Percentiles rank a stretch among this genome's conserved stretches.
These are phyloP conservation scores for Meloidogyne chitwoodi DNA, from an alignment of 1,140 invertebrate species.

Conservation along the genomic window DNA sequence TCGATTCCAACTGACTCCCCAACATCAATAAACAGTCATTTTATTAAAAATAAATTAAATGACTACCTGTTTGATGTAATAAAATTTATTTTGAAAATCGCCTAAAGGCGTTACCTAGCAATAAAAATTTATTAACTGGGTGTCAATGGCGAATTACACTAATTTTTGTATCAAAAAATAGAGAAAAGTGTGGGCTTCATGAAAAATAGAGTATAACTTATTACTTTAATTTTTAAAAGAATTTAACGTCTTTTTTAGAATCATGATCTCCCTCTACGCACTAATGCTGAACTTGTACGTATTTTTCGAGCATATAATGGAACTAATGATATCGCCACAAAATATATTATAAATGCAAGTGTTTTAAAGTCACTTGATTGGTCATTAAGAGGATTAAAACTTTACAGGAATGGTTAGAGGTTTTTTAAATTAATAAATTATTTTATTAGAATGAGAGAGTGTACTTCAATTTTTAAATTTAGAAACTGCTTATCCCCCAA, in stretches of 20 bases:
- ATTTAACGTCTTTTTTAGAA: slow-evolving; percentile 31
- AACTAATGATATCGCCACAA: slow-evolving; percentile 35
- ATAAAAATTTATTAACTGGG: neutral
- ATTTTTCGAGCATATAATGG: slow-evolving; percentile 31
- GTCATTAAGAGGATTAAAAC: slow-evolving; percentile 23
- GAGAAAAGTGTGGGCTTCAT: too few relatives aligned
- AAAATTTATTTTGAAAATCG: neutral
- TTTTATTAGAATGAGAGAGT: neutral
- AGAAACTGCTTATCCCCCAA: neutral
- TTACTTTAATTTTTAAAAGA: too few relatives aligned
- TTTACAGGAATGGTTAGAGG: slow-evolving; percentile 34
- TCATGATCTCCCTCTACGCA: slow-evolving; percentile 39
- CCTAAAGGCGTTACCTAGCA: neutral
- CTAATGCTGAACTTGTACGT: slow-evolving; percentile 34
- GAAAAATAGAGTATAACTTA: too few relatives aligned
- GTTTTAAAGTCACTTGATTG: slow-evolving; percentile 21
- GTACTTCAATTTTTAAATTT: neutral
- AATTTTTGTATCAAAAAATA: neutral
- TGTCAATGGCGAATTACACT: neutral
- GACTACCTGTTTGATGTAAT: neutral
- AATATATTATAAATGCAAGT: neutral
- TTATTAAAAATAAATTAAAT: neutral
- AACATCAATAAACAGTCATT: neutral
- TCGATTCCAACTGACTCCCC: neutral
- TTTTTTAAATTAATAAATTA: neutral